Evolutionary conservation across 2,888 invertebrate species (phyloP).

Genomic region (Dasypogon diadema): DNA sequence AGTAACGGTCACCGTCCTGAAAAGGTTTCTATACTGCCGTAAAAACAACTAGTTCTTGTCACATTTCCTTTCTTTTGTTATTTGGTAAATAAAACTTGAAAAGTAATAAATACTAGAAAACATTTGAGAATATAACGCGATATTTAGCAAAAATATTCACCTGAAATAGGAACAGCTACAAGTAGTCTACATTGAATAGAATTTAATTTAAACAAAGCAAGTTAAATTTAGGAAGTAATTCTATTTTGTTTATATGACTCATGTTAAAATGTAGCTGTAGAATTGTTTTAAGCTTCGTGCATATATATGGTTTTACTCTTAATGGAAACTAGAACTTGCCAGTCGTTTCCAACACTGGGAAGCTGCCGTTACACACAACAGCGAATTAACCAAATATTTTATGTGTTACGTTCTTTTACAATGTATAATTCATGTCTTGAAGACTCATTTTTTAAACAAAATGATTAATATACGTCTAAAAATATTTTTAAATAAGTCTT

Average conservation of each 20-base stretch:
- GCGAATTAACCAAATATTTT: constrained; percentile 10
- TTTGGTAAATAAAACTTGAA: constrained; percentile 14
- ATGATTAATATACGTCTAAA: constrained; percentile 44
- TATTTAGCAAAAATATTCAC: constrained; percentile 37
- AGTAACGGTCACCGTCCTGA: not conserved
- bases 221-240: constrained; percentile 41
- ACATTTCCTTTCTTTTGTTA: constrained; percentile 33
- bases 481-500: constrained; percentile 38
- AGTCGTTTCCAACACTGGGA: constrained; percentile 48
- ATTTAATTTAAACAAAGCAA: constrained; percentile 38
- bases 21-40: constrained; percentile 1
- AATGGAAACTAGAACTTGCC: constrained; percentile 44
- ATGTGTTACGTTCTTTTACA: constrained; percentile 39
- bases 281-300: constrained; percentile 41
- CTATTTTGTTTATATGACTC: constrained; percentile 32
- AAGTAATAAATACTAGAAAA: constrained; percentile 38
- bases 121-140: constrained; percentile 33
- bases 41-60: constrained; percentile 33
- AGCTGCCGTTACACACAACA: constrained; percentile 37
- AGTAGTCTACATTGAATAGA: constrained; percentile 38
- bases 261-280: constrained; percentile 43
- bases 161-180: constrained; percentile 35
- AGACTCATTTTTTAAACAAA: constrained; percentile 47
- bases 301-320: constrained; percentile 32
- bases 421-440: constrained; percentile 34